Percentiles rank a stretch among this genome's conserved stretches.
Evolutionary conservation across 2,797 vertebrate species (phyloP).

Genomic region (Neoniphon sammara): DNA sequence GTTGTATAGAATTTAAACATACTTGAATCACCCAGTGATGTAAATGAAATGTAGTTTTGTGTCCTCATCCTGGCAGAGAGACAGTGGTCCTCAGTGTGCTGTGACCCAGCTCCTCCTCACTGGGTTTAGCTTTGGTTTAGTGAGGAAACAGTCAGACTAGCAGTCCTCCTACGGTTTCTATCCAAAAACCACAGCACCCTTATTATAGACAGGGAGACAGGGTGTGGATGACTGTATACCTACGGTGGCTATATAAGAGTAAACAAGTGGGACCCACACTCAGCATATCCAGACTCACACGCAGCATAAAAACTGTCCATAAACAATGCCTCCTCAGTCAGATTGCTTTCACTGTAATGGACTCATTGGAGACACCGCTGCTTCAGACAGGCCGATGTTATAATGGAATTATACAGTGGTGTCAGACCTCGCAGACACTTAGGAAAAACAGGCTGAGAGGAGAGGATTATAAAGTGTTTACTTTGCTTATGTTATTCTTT

Average conservation of each 20-base stretch:
- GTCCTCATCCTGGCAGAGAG: constrained; percentile 25
- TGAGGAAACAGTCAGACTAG: constrained; percentile 37
- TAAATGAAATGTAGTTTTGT: constrained; percentile 29
- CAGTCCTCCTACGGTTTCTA: constrained; percentile 45
- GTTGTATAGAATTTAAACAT: constrained; percentile 6
- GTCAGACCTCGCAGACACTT: constrained; percentile 44
- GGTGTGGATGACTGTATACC: constrained; percentile 70
- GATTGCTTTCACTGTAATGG: neutral
- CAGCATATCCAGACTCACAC: constrained; percentile 30
- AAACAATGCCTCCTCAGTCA: constrained; percentile 43
- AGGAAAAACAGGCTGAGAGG: constrained; percentile 29
- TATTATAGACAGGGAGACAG: constrained; percentile 75
- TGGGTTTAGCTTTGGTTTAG: constrained; percentile 18
- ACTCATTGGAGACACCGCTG: neutral
- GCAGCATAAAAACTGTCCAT: constrained; percentile 9
- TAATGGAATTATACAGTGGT: constrained; percentile 39
- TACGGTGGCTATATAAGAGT: constrained; percentile 58
- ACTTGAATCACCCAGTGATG: neutral
- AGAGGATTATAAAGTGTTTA: constrained; percentile 3
- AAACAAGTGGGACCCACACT: constrained; percentile 51
- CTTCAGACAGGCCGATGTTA: constrained; percentile 27
- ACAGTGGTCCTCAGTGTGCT: constrained; percentile 56
- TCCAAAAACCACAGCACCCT: constrained; percentile 65
- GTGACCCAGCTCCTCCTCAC: constrained; percentile 23
- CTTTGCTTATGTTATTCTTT: neutral